phyloP scores from a whole-genome alignment of 2,113 vertebrate species.

The Paedocypris sp. region DNA sequence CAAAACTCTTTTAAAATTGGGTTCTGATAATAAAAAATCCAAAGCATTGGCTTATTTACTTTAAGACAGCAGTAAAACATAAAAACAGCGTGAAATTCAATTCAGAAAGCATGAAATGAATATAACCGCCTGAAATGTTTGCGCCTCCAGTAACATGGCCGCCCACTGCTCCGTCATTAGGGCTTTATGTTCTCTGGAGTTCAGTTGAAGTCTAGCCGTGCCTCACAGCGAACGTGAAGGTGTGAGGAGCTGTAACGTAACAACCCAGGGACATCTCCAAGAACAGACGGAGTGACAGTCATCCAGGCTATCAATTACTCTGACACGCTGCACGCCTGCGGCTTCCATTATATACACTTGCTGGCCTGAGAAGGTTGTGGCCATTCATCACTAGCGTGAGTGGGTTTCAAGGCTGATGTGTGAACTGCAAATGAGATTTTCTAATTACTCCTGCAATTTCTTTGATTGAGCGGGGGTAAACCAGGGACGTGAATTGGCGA shows the following conservation, averaged over 20 bases:
- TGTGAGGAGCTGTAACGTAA: background rate
- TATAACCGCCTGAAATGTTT: background rate
- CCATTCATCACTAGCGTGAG: slow-evolving; percentile 13
- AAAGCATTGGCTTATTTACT: too few species aligned
- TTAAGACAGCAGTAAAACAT: too few species aligned
- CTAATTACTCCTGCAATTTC: slow-evolving; percentile 20
- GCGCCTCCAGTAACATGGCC: background rate
- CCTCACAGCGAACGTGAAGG: slow-evolving; percentile 1
- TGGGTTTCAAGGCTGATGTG: slow-evolving; percentile 14
- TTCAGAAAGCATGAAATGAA: background rate
- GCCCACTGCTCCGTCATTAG: background rate
- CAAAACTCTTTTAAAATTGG: too few species aligned
- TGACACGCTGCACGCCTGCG: background rate
- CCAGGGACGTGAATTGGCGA: background rate
- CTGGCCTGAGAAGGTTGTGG: background rate
- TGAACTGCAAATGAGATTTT: slow-evolving; percentile 11
- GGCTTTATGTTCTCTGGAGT: background rate
- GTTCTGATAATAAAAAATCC: too few species aligned
- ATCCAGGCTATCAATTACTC: slow-evolving; percentile 15
- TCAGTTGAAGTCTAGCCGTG: slow-evolving; percentile 1
- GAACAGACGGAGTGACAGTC: slow-evolving; percentile 9
- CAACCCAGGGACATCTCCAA: background rate
- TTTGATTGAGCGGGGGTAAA: slow-evolving; percentile 12
- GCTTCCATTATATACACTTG: background rate
- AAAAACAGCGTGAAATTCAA: background rate